A percentile compares a stretch with the other conserved stretches of the same genome.
phyloP scores from a whole-genome alignment of 2,888 invertebrate species.

The Calliphora vomitoria region DNA sequence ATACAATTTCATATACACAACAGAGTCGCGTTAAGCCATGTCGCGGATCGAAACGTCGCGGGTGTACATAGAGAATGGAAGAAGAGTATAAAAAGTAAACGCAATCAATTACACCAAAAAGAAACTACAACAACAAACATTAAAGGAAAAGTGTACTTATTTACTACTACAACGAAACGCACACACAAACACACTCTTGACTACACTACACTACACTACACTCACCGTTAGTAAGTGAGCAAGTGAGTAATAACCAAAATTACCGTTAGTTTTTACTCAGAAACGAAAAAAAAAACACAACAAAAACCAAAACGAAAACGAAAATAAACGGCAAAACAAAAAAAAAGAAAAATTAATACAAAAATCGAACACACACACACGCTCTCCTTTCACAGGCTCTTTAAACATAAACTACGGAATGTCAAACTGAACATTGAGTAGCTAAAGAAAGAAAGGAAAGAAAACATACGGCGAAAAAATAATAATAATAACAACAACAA shows the following conservation, averaged over 20 bases:
- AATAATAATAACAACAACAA: conserved; percentile 55
- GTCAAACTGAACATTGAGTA: conserved; percentile 58
- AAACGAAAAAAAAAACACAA: conserved; percentile 35
- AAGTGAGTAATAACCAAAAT: conserved; percentile 41
- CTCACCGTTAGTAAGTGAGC: conserved; percentile 13
- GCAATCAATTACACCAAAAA: conserved; percentile 71
- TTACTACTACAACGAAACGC: conserved; percentile 31
- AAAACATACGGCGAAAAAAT: conserved; percentile 34
- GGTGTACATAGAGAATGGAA: conserved; percentile 76
- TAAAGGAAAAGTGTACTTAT: conserved; percentile 30
- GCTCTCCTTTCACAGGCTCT: not conserved
- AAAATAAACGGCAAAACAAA: conserved; percentile 45
- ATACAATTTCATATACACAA: conserved; percentile 20
- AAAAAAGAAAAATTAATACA: conserved; percentile 26
- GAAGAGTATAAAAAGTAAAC: conserved; percentile 73
- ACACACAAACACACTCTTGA: conserved; percentile 29
- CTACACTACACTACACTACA: not conserved
- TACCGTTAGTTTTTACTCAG: conserved; percentile 49
- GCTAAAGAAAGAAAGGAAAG: conserved; percentile 36
- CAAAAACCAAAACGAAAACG: conserved; percentile 8
- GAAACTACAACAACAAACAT: conserved; percentile 12
- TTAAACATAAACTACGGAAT: conserved; percentile 63
- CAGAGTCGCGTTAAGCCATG: conserved; percentile 71
- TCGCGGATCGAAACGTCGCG: conserved; percentile 77
- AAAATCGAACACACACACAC: conserved; percentile 24